Conservation (phyloP, 2,888 invertebrate species). For the Plagodis pulveraria region DNA sequence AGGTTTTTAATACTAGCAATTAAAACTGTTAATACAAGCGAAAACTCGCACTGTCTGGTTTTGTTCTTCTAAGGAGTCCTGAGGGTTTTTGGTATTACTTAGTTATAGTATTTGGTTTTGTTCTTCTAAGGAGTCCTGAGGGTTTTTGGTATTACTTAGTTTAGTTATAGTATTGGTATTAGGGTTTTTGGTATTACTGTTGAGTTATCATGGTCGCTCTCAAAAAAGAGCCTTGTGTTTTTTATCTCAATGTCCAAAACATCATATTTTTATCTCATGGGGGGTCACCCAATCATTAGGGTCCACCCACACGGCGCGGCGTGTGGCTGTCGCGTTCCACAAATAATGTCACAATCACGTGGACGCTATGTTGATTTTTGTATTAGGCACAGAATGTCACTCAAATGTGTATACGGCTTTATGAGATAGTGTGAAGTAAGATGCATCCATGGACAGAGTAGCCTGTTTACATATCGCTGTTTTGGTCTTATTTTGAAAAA, state of each 20-base stretch:
- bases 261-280: slow-evolving; percentile 25
- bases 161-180: no score
- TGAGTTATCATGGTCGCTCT: no score
- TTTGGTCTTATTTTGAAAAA: no score
- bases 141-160: no score
- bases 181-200: no score
- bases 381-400: slow-evolving; percentile 47
- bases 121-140: no score
- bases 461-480: neutral
- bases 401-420: slow-evolving; percentile 15
- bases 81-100: no score
- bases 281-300: slow-evolving; percentile 38
- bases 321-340: slow-evolving; percentile 43
- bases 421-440: slow-evolving; percentile 15
- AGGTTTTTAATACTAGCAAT: no score
- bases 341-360: slow-evolving; percentile 47
- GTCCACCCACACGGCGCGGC: slow-evolving; percentile 37
- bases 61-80: no score
- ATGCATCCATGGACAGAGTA: neutral
- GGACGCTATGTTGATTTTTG: slow-evolving; percentile 58
- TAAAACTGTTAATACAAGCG: no score
- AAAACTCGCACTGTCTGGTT: no score
- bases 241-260: slow-evolving; percentile 3
- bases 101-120: no score
- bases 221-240: neutral